Evolutionary conservation across 2,888 invertebrate species (phyloP).

Genomic region (Prosapia bicincta): DNA sequence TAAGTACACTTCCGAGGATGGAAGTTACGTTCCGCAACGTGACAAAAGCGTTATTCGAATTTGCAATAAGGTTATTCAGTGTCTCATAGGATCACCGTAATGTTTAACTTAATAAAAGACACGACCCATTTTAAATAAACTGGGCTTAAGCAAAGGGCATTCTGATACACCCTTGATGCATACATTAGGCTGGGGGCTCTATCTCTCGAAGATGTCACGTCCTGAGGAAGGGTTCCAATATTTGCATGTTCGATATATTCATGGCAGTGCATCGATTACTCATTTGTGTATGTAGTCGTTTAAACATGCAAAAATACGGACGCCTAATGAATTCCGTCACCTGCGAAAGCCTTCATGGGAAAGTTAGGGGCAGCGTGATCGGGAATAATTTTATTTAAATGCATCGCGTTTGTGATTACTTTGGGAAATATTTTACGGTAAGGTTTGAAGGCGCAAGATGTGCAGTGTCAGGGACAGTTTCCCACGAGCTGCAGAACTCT

Average conservation of each 20-base stretch:
- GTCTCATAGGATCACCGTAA: too few species aligned
- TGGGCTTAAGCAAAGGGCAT: background rate
- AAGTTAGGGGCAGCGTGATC: background rate
- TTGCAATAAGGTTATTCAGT: too few species aligned
- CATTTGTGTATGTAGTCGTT: background rate
- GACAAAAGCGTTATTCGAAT: too few species aligned
- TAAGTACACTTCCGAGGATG: too few species aligned
- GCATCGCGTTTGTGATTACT: background rate
- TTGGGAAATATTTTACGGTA: background rate
- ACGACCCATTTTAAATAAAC: too few species aligned
- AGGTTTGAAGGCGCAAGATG: background rate
- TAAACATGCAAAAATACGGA: background rate
- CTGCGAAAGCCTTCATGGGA: background rate
- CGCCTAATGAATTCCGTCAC: background rate
- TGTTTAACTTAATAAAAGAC: too few species aligned
- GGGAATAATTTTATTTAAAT: background rate
- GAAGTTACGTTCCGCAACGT: too few species aligned
- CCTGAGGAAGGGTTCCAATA: background rate
- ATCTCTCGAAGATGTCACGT: background rate
- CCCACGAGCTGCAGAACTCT: too few species aligned
- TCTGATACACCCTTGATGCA: background rate
- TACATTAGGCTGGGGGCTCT: background rate
- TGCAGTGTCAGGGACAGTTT: background rate
- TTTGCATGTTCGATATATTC: background rate
- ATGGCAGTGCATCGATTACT: background rate